Evolutionary conservation across 2,888 invertebrate species (phyloP).

Genomic region (Dusona sp.): DNA sequence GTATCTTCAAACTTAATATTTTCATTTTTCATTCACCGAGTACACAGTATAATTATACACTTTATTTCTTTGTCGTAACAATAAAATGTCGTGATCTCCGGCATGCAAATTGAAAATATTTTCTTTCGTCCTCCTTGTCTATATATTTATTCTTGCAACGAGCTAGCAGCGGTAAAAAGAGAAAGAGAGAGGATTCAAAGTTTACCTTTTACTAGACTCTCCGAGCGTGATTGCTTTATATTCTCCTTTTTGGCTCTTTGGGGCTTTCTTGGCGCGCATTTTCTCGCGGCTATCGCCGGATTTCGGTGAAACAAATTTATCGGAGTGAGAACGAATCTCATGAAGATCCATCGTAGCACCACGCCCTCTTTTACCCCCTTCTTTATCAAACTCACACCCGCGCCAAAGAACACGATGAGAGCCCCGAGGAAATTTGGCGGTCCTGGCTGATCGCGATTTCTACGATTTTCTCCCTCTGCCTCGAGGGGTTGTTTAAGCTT

Average conservation of each 20-base stretch:
- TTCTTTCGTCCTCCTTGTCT: too few species aligned
- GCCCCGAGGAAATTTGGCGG: neutral
- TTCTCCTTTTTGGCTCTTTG: constrained; percentile 3
- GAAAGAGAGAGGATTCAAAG: constrained; percentile 29
- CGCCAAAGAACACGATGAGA: neutral
- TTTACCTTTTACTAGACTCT: constrained; percentile 51
- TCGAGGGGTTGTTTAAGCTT: constrained; percentile 6
- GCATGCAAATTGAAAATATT: neutral
- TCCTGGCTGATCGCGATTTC: constrained; percentile 21
- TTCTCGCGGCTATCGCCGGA: constrained; percentile 36
- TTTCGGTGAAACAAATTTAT: constrained; percentile 45
- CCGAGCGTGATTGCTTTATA: constrained; percentile 54
- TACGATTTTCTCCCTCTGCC: constrained; percentile 8
- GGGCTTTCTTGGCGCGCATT: constrained; percentile 27
- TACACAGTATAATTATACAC: neutral
- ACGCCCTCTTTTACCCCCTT: neutral
- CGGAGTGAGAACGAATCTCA: neutral
- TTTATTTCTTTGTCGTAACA: neutral
- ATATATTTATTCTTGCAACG: too few species aligned
- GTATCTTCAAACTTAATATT: neutral
- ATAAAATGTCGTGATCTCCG: neutral
- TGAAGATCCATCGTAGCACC: neutral
- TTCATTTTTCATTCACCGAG: neutral
- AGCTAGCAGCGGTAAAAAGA: neutral
- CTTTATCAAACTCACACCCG: neutral